Evolutionary conservation across 2,113 vertebrate species (phyloP), one percentile per base, ranked within the genome.

Genomic region (Panthera leo): DNA sequence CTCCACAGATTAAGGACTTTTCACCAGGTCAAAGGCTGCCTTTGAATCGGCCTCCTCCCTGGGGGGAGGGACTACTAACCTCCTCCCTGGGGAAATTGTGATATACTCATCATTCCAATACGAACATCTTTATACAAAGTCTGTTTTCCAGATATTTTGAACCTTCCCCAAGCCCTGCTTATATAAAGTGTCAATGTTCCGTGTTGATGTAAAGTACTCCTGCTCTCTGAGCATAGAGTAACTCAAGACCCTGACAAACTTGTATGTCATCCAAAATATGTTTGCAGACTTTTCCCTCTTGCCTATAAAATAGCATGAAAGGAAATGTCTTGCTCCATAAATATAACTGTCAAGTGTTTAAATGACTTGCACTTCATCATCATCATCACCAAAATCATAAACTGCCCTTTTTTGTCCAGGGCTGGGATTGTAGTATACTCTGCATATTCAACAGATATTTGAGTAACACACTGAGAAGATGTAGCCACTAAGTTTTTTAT

Each of bases 281-380:
- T 98, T 98, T 98, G 95, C 96, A 95, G 95, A 95, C 89, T 92
- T 97, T 97, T 93, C 95, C 89, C 85, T 71, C 29, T 90, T 92
- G 97, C 79, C 94, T 92, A 90, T 97, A 98, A 98, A 98, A 83
- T 42, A 88, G 73, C 89, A 92, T 98, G 96, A 97, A 98, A 97
- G 84, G 96, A 96, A 98, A 90, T 39, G 29, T 88, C 96, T 97
- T 5, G 0, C 96, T 89, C 89, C 85, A 96, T 97, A 98, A 97
- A 97, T 92, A 96, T 48, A 96, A 95, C 70, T 95, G 89, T 85
- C 45, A 25, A 97, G 95, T 83, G 95, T 84, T 98, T 97, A 96
- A 97, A 51, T 92, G 97, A 86, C 96, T 98, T 90, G 27, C 96
- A 97, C 97, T 94, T 97, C 96, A 98, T 97, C 68, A 97, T 79